These are phyloP conservation scores for Pseudochaenichthys georgianus DNA, from an alignment of 2,797 vertebrate genomes.

Conservation along the genomic window DNA sequence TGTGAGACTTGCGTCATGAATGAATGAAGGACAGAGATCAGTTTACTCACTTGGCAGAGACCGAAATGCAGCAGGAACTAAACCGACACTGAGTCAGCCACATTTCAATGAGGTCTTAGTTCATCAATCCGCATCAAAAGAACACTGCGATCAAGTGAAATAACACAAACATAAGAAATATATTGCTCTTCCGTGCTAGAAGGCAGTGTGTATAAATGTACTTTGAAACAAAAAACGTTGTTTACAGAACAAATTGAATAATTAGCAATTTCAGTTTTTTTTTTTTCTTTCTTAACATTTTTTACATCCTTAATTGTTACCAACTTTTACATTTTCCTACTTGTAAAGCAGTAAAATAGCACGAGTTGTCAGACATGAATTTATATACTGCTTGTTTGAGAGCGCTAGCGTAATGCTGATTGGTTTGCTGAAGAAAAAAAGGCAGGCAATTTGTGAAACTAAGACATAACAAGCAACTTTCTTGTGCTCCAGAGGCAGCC, in stretches of 20 bases:
- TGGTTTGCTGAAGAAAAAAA: background rate
- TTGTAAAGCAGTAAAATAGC: background rate
- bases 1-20: constrained; percentile 72
- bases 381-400: background rate
- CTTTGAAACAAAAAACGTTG: background rate
- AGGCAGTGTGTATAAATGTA: background rate
- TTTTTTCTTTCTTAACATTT: background rate
- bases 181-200: background rate
- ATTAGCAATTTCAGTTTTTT: background rate
- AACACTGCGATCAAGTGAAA: background rate
- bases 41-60: constrained; percentile 56
- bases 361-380: background rate
- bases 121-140: background rate
- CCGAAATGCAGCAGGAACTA: constrained; percentile 13
- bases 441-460: background rate
- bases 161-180: background rate
- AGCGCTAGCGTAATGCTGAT: background rate
- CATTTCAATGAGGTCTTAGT: background rate
- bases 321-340: too few species aligned
- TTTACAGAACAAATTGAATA: background rate
- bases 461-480: background rate
- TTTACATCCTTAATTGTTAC: too few species aligned
- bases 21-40: constrained; percentile 74
- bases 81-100: constrained; percentile 1
- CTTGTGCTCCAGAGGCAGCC: background rate